A percentile compares a stretch with the other conserved stretches of the same genome.
These are phyloP conservation scores for Bombus cullumanus DNA, from an alignment of 1,140 invertebrate genomes.

Conservation along the genomic window DNA sequence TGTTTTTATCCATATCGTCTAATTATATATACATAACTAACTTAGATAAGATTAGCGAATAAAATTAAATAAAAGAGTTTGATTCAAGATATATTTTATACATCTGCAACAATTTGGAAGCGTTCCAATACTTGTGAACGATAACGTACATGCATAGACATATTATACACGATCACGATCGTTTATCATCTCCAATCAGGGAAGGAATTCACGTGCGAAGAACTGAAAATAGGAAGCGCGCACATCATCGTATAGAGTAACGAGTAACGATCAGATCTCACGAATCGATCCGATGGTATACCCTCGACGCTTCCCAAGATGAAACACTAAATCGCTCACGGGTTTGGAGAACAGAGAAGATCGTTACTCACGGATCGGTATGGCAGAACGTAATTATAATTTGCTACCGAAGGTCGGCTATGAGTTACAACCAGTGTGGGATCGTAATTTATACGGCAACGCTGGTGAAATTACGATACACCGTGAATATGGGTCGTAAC, in stretches of 20 bases:
- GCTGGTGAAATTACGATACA: constrained; percentile 43
- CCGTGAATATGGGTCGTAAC: constrained; percentile 50
- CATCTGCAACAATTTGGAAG: too few species aligned
- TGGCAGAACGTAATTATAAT: constrained; percentile 58
- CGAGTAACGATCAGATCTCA: background rate
- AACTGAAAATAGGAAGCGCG: background rate
- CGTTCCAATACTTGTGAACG: too few species aligned
- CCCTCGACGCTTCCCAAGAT: background rate
- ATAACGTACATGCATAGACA: too few species aligned
- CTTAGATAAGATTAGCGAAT: too few species aligned
- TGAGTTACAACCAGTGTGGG: constrained; percentile 46
- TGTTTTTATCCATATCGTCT: too few species aligned
- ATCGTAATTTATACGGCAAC: constrained; percentile 59
- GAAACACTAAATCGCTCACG: constrained; percentile 2
- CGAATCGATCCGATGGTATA: too few species aligned
- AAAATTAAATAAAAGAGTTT: too few species aligned
- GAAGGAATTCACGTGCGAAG: background rate
- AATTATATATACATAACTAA: too few species aligned
- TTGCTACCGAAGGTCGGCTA: constrained; percentile 57
- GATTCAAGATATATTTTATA: too few species aligned
- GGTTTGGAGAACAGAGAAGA: background rate
- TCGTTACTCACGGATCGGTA: constrained; percentile 41
- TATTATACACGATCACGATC: too few species aligned
- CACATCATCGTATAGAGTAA: background rate
- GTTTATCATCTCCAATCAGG: too few species aligned